Base-by-base conservation (phyloP, 2,797 vertebrate genomes). In the Centropyge bicolor region DNA sequence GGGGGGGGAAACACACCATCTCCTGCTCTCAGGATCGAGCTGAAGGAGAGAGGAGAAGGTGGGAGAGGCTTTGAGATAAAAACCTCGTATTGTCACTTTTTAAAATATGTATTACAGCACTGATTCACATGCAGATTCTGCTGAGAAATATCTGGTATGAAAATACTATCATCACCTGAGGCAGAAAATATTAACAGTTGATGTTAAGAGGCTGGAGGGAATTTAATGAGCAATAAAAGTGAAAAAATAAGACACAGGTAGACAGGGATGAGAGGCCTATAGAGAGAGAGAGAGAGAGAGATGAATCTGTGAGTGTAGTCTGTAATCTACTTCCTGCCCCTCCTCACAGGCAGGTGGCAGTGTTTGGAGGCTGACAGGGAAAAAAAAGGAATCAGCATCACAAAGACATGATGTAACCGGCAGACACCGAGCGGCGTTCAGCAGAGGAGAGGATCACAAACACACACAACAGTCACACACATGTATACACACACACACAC, bases 291-390 rank as follows among this genome's bases (percentile, higher is more conserved):
- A 69, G 31, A 72, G 35, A 74, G 35, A 78, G 76, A 19, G 5
- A 49, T 48, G 16, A 51, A 77, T 77, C 36, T 38, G 43, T 65
- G 31, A 65, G 52, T 78, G 57, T 35, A 40, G 55, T 51, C 52
- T 71, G 66, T 70, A 36, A 81, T 86, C 41, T 70, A 76, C 78
- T 78, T 80, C 65, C 59, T 83, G 74, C 84, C 77, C 90, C 92
- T 93, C 91, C 92, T 92, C 70, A 83, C 92, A 94, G 91, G 90
- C 91, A 95, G 95, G 91, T 93, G 94, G 94, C 91, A 80, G 87
- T 94, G 91, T 93, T 90, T 84, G 72, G 76, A 91, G 79, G 77
- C 85, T 85, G 65, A 83, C 56, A 70, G 83, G 83, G 75, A 75
- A 45, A 31, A 31, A 22, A 54, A 59, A 84, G 69, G 71, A 88